phyloP scores from a whole-genome alignment of 2,113 vertebrate species.

The Clarias batrachus region DNA sequence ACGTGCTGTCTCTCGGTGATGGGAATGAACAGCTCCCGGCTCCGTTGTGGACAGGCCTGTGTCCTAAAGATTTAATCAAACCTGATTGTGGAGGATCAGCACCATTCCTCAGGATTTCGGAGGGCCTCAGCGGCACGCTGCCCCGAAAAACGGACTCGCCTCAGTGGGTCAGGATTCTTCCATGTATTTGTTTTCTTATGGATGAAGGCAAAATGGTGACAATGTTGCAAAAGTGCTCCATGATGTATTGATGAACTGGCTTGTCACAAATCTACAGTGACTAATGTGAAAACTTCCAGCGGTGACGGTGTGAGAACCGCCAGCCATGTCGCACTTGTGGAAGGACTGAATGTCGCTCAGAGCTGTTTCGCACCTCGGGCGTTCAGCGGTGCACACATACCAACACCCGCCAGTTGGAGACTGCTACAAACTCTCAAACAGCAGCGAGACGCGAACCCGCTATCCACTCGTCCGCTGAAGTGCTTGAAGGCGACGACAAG shows the following conservation, averaged over 20 bases:
- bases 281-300: constrained; percentile 64
- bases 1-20: not conserved
- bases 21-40: constrained; percentile 31
- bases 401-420: constrained; percentile 31
- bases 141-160: not conserved
- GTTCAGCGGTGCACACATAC: constrained; percentile 65
- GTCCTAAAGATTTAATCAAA: constrained; percentile 36
- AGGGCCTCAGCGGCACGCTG: not conserved
- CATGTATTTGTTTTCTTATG: not conserved
- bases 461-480: constrained; percentile 14
- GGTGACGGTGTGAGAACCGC: constrained; percentile 58
- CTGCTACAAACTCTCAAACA: not conserved
- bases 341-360: constrained; percentile 58
- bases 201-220: not conserved
- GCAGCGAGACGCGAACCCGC: not conserved
- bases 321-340: constrained; percentile 61
- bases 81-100: constrained; percentile 43
- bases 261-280: constrained; percentile 27
- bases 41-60: not conserved
- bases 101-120: constrained; percentile 28
- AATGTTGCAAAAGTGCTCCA: not conserved
- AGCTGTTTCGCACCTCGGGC: constrained; percentile 59
- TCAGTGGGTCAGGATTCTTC: not conserved
- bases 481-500: constrained; percentile 12
- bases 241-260: not conserved